Evolutionary conservation across 2,888 invertebrate species (phyloP).

Genomic region (Heliconius aoede): DNA sequence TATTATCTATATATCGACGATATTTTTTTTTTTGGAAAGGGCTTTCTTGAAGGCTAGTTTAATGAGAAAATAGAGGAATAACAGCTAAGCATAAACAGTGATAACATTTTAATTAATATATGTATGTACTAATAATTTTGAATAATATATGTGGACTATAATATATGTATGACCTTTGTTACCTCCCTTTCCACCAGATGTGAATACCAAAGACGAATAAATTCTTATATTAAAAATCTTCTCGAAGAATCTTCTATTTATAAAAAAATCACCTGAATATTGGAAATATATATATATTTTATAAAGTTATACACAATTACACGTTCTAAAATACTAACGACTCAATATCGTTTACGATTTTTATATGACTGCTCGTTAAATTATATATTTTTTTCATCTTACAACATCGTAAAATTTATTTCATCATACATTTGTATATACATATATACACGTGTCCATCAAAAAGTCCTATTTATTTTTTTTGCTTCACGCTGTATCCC

Average conservation of each 20-base stretch:
- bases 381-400: slow-evolving; percentile 16
- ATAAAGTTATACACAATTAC: slow-evolving; percentile 8
- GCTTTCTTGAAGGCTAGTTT: too few species aligned
- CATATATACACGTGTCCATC: slow-evolving; percentile 2
- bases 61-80: too few species aligned
- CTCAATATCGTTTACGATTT: slow-evolving; percentile 5
- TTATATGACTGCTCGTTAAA: slow-evolving; percentile 6
- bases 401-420: neutral
- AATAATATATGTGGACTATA: neutral
- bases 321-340: slow-evolving; percentile 6
- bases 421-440: neutral
- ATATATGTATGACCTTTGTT: too few species aligned
- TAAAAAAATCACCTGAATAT: neutral
- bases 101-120: too few species aligned
- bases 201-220: too few species aligned
- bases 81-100: too few species aligned
- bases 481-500: neutral
- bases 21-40: too few species aligned
- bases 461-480: neutral
- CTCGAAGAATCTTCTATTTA: too few species aligned
- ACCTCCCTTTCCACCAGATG: too few species aligned
- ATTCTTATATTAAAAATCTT: too few species aligned
- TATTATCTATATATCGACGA: too few species aligned
- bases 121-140: too few species aligned
- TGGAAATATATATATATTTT: neutral